Base-by-base conservation (phyloP, 2,797 vertebrate genomes). In the Tarsius wallacei region DNA sequence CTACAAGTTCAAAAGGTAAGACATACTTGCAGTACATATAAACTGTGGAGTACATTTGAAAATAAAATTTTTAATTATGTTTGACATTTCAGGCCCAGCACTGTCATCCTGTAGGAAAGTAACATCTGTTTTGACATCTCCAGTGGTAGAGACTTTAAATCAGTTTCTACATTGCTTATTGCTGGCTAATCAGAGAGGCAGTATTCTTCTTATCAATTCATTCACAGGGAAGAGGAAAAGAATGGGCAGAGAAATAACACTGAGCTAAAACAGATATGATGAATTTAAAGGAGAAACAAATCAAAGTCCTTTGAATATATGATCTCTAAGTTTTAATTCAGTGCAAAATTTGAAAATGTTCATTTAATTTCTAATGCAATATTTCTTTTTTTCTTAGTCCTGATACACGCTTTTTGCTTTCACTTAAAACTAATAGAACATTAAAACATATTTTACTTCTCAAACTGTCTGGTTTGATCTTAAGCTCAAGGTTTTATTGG, bases 31-130 rank as follows among this genome's bases (percentile, higher is more conserved):
- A 71, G 51, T 55, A 73, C 82, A 61, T 87, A 85, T 97, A 97
- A 98, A 98, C 96, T 84, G 87, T 10, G 3, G 66, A 97, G 86
- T 94, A 49, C 94, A 96, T 98, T 98, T 97, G 95, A 98, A 98
- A 98, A 96, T 93, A 97, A 98, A 97, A 93, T 36, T 97, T 98
- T 98, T 98, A 98, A 98, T 98, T 98, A 97, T 95, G 22, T 97
- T 98, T 98, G 97, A 91, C 97, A 91, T 97, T 98, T 96, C 92
- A 96, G 93, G 94, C 78, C 94, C 97, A 93, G 91, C 78, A 93
- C 97, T 91, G 94, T 98, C 98, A 98, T 89, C 76, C 76, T 53
- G 64, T 94, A 90, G 47, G 76, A 96, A 96, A 96, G 85, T 98
- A 97, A 97, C 97, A 98, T 98, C 96, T 98, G 97, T 98, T 98